phyloP scores from a whole-genome alignment of 37 sponge, comb jelly and placozoan genomes.

The Ianthella basta region DNA sequence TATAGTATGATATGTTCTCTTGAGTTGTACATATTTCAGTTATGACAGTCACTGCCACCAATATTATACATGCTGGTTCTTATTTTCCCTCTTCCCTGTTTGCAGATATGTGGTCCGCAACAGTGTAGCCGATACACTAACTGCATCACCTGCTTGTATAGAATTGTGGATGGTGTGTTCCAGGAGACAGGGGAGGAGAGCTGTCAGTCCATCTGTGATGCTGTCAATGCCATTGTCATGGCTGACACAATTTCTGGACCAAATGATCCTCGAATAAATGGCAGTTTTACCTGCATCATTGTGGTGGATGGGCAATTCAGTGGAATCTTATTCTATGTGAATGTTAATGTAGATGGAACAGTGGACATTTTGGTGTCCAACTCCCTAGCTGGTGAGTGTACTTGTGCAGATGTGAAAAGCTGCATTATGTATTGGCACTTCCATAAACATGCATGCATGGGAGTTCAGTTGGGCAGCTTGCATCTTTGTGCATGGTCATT shows the following conservation, averaged over 20 bases:
- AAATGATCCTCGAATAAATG: too few relatives aligned
- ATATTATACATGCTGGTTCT: too few relatives aligned
- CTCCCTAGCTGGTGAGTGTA: neutral
- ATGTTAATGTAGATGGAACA: too few relatives aligned
- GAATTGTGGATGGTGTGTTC: neutral
- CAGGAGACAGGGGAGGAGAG: neutral
- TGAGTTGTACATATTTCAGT: too few relatives aligned
- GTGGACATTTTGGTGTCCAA: neutral
- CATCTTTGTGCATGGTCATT: too few relatives aligned
- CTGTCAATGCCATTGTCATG: neutral
- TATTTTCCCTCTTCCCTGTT: neutral
- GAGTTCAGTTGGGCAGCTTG: too few relatives aligned
- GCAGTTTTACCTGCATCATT: neutral
- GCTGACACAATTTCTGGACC: neutral
- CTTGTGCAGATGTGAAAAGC: too few relatives aligned
- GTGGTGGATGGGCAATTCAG: neutral
- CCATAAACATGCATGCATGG: too few relatives aligned
- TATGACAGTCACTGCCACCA: neutral
- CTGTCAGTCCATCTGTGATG: neutral
- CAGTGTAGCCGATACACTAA: neutral
- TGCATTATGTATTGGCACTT: too few relatives aligned
- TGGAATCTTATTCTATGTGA: neutral
- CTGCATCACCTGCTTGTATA: neutral
- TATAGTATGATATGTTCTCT: too few relatives aligned
- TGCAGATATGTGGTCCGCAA: neutral